Percentiles rank a stretch among this genome's conserved stretches.
These are phyloP conservation scores for Pseudoatta argentina DNA, from an alignment of 1,140 invertebrate genomes.

Conservation along the genomic window DNA sequence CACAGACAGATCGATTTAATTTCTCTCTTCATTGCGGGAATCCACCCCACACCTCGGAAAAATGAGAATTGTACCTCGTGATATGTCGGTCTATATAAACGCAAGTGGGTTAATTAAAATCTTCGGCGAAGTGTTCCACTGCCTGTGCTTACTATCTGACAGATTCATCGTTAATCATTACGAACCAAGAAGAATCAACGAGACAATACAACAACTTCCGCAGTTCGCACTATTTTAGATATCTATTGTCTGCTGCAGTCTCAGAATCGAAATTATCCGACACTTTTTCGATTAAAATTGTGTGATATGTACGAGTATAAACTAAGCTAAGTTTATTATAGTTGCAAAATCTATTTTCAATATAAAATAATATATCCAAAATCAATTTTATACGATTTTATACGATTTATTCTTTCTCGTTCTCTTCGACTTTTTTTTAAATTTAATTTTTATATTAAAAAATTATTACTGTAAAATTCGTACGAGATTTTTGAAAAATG, in stretches of 20 bases:
- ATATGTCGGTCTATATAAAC: conserved; percentile 14
- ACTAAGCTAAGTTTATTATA: neutral
- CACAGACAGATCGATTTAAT: conserved; percentile 65
- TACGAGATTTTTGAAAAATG: neutral
- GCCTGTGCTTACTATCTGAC: conserved; percentile 13
- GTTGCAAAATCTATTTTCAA: neutral
- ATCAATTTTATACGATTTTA: conserved; percentile 6
- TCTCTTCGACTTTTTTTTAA: neutral
- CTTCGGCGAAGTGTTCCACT: conserved; percentile 20
- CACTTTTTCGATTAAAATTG: neutral
- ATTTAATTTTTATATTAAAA: neutral
- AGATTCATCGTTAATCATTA: conserved; percentile 46
- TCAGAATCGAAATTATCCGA: neutral
- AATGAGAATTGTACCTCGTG: conserved; percentile 36
- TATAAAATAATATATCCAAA: neutral
- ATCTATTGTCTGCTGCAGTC: neutral
- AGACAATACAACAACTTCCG: conserved; percentile 28
- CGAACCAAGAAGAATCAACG: conserved; percentile 22
- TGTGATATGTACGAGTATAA: neutral
- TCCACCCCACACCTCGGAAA: conserved; percentile 46
- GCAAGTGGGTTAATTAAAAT: conserved; percentile 72
- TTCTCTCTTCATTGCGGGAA: conserved; percentile 14
- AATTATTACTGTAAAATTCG: neutral
- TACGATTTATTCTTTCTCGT: neutral
- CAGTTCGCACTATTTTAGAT: neutral